Conservation (phyloP, 2,888 invertebrate species). For the Heliconius hortense region DNA sequence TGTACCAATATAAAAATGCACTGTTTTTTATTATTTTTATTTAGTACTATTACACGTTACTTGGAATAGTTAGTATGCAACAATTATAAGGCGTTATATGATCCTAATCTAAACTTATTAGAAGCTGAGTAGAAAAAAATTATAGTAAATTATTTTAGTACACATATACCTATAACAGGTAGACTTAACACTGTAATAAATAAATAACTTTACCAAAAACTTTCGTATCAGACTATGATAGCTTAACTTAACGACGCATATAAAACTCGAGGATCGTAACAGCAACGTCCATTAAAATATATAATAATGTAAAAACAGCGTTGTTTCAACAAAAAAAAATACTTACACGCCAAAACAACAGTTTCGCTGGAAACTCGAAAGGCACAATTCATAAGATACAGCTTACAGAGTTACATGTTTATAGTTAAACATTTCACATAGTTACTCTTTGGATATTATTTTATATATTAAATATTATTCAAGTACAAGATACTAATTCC, state of each 20-base stretch:
- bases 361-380: conserved; percentile 70
- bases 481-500: conserved; percentile 22
- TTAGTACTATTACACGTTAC: not conserved
- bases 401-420: conserved; percentile 54
- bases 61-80: not conserved
- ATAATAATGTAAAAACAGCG: conserved; percentile 24
- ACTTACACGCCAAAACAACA: conserved; percentile 61
- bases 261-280: conserved; percentile 26
- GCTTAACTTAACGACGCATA: conserved; percentile 32
- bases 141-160: conserved; percentile 13
- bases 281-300: conserved; percentile 38
- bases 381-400: conserved; percentile 80
- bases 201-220: conserved; percentile 37
- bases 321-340: conserved; percentile 32
- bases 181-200: conserved; percentile 36
- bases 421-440: conserved; percentile 42
- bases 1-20: not conserved
- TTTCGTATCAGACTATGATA: conserved; percentile 33
- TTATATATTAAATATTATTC: conserved; percentile 28
- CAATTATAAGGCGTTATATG: not conserved
- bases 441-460: conserved; percentile 43
- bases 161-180: conserved; percentile 4
- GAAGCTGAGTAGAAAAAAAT: conserved; percentile 3
- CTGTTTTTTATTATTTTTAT: not conserved
- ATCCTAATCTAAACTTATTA: conserved; percentile 6